Evolutionary conservation across 2,113 vertebrate species (phyloP).

Genomic region (Dicerorhinus sumatrensis): DNA sequence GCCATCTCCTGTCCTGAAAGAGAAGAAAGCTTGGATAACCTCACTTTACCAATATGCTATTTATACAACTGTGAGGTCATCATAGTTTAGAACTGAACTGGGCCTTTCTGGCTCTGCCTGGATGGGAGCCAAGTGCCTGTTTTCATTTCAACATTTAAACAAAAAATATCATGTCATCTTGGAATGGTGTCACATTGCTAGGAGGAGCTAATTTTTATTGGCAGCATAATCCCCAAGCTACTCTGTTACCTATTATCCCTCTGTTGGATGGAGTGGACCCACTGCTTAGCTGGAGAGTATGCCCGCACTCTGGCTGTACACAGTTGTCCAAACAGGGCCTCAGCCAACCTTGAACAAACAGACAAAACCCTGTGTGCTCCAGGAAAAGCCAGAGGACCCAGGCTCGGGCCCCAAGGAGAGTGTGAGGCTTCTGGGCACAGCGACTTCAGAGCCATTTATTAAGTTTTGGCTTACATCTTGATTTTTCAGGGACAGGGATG

Average conservation of each 20-base stretch:
- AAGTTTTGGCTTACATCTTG: neutral
- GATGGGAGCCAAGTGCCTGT: slow-evolving; percentile 69
- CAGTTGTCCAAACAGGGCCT: neutral
- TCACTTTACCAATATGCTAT: slow-evolving; percentile 72
- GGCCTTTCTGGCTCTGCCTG: slow-evolving; percentile 57
- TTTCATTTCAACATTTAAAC: slow-evolving; percentile 77
- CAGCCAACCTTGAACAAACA: neutral
- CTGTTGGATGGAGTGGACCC: neutral
- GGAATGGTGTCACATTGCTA: neutral
- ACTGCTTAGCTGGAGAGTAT: neutral
- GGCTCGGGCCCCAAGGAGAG: no score
- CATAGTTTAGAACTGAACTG: slow-evolving; percentile 35
- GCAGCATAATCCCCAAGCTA: neutral
- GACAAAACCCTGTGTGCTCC: neutral
- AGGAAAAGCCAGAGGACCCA: neutral
- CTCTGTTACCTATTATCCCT: neutral
- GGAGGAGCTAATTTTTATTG: slow-evolving; percentile 2
- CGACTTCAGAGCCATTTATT: neutral
- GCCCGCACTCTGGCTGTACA: neutral
- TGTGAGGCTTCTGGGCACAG: neutral
- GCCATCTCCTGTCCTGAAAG: slow-evolving; percentile 41
- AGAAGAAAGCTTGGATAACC: slow-evolving; percentile 57
- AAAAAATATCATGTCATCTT: neutral
- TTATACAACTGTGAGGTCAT: slow-evolving; percentile 69
- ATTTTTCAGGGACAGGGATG: neutral